Base-by-base conservation (phyloP, 2,797 vertebrate species). In the Eulemur rubriventer region DNA sequence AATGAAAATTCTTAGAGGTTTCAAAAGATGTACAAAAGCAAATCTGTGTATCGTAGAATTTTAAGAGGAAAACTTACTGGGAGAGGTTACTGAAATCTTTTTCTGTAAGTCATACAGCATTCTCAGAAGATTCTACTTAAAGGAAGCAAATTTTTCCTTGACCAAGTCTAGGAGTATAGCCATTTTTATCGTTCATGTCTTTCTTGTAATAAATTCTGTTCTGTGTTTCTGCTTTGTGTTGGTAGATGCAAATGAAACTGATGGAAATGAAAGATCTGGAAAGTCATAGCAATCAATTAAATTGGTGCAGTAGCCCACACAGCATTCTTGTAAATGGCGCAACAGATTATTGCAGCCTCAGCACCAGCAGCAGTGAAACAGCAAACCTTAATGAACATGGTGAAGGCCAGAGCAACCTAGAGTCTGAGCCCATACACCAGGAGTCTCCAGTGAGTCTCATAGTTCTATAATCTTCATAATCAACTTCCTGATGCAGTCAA, bases 271-370 rank as follows among this genome's bases (percentile, higher is more conserved):
- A 99, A 98, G 98, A 99, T 50, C 95, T 99, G 96, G 99, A 99
- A 97, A 98, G 99, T 94, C 99, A 99, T 43, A 98, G 99, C 59
- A 99, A 98, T 38, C 99, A 99, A 79, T 98, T 99, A 55, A 99
- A 98, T 96, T 99, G 99, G 99, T 99, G 99, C 97, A 98, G 98
- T 96, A 99, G 99, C 63, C 98, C 99, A n/a, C 99, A 99, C 50
- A 98, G 98, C 82, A 96, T 98, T 76, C 98, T 99, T 97, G 99
- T 99, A 88, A 99, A 99, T 84, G 99, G 99, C 72, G 98, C 99
- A 75, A 94, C 93, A 7, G 99, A 99, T 97, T 98, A 99, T 85
- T 99, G 98, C 28, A 99, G 98, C 91, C 98, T 99, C 50, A 99
- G 98, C 97, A 99, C 99, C 97, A 99, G 99, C 97, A 99, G 99